Evolutionary conservation across 2,113 vertebrate genomes (phyloP).

Genomic region (Thamnophis sirtalis): DNA sequence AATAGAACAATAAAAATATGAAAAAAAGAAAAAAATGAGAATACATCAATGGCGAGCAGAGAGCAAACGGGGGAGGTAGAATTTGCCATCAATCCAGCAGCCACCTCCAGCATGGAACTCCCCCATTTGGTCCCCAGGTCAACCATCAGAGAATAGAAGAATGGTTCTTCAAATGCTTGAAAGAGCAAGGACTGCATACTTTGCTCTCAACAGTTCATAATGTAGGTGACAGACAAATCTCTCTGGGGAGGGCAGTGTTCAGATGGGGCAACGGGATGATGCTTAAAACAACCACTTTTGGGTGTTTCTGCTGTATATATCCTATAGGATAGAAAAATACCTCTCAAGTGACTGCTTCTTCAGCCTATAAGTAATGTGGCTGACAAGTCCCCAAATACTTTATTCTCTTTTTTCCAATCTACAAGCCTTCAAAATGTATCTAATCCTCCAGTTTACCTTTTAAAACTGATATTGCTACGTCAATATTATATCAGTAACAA

Average conservation of each 20-base stretch:
- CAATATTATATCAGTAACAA: neutral
- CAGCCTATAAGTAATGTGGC: neutral
- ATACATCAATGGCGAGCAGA: too few relatives aligned
- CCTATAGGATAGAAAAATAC: neutral
- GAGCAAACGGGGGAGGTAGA: too few relatives aligned
- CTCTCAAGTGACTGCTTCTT: neutral
- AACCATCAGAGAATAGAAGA: neutral
- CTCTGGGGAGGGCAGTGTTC: neutral
- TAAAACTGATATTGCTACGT: neutral
- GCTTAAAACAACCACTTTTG: neutral
- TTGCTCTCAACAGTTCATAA: neutral
- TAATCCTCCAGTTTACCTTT: neutral
- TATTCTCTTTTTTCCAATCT: neutral
- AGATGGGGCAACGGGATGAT: neutral
- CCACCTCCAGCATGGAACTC: too few relatives aligned
- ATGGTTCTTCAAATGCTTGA: neutral
- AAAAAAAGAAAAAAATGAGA: too few relatives aligned
- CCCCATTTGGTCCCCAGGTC: too few relatives aligned
- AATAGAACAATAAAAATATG: too few relatives aligned
- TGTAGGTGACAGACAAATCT: neutral
- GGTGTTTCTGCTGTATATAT: neutral
- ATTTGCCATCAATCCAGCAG: too few relatives aligned
- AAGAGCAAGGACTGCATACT: neutral
- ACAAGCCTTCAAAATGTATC: neutral
- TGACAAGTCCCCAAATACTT: neutral